These are phyloP conservation scores for Campoplex capitator DNA, from an alignment of 2,888 invertebrate species.

Conservation along the genomic window DNA sequence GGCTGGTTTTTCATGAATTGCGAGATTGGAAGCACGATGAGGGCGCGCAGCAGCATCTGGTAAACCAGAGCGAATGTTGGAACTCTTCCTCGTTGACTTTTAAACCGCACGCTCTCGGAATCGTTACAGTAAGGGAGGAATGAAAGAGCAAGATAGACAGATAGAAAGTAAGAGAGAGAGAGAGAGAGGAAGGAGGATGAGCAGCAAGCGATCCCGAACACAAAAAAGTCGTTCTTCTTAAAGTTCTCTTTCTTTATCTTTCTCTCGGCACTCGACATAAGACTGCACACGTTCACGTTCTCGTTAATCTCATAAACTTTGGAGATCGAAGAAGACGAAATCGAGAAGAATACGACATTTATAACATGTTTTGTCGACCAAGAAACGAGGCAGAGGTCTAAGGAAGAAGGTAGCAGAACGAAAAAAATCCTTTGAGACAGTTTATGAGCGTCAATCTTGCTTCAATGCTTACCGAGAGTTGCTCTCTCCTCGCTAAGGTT, in stretches of 20 bases:
- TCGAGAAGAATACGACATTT: constrained; percentile 67
- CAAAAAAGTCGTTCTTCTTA: constrained; percentile 72
- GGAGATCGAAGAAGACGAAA: constrained; percentile 60
- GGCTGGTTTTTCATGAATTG: constrained; percentile 72
- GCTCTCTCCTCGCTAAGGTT: background rate
- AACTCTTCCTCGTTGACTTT: constrained; percentile 76
- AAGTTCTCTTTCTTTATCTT: background rate
- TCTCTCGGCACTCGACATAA: constrained; percentile 20
- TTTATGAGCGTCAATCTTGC: constrained; percentile 63
- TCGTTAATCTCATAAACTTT: constrained; percentile 69
- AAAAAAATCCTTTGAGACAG: constrained; percentile 40
- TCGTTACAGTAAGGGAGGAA: constrained; percentile 19
- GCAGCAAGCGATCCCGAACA: constrained; percentile 13
- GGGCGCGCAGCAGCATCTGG: constrained; percentile 53
- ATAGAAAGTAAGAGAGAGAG: background rate
- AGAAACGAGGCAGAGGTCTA: constrained; percentile 33
- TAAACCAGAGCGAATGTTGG: constrained; percentile 51
- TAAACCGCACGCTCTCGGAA: constrained; percentile 68
- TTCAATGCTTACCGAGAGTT: constrained; percentile 3
- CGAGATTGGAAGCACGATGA: constrained; percentile 13
- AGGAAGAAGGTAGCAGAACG: background rate
- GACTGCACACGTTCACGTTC: constrained; percentile 64
- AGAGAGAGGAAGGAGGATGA: background rate
- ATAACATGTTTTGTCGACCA: constrained; percentile 66
- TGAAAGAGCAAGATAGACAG: background rate